Evolutionary conservation across 2,888 invertebrate genomes (phyloP), one percentile per base, ranked within the genome.

Genomic region (Caenorhabditis uteleia): DNA sequence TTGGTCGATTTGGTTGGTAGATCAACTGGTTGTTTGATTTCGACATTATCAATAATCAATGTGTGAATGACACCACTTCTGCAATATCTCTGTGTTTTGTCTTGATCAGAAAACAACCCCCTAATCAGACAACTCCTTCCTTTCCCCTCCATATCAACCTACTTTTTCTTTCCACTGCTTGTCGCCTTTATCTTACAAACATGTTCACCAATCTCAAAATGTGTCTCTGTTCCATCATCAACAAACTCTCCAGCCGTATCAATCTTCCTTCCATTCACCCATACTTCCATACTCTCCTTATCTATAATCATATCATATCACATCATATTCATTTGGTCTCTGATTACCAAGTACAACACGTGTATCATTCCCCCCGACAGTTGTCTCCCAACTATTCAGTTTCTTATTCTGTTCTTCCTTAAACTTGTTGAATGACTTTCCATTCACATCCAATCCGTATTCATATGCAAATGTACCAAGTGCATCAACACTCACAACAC

Each of bases 181-280:
- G 48, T 45, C 7, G 72, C 64, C 1, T 45, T 33, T 23, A 75
- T 72, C 23, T 60, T 68, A 42, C 83, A 80, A 21, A 82, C 77
- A 26, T 77, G 77, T 10, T 75, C 75, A 3, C 86, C 88, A 10
- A 90, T 83, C 44, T 86, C 84, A 83, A 93, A 93, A 70, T 88
- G 88, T 47, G 91, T 92, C 84, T 91, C 91, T 0, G 91, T 91
- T 20, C 93, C 93, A 48, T 89, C 89, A 70, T 91, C 90, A 8
- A 90, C 89, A 82, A 93, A 93, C 78, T 89, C 89, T 47, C 89
- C 89, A 77, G 88, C 88, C 0, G 88, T 88, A 69, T 90, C 89
- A 10, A 89, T 84, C 80, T 87, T 87, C 67, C 87, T 84, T 16
- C 91, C 91, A 84, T 91, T 90, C 0, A 90, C 88, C 89, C 90